Evolutionary conservation across 2,797 vertebrate species (phyloP), one percentile per base, ranked within the genome.

Genomic region (Sternotherus odoratus): DNA sequence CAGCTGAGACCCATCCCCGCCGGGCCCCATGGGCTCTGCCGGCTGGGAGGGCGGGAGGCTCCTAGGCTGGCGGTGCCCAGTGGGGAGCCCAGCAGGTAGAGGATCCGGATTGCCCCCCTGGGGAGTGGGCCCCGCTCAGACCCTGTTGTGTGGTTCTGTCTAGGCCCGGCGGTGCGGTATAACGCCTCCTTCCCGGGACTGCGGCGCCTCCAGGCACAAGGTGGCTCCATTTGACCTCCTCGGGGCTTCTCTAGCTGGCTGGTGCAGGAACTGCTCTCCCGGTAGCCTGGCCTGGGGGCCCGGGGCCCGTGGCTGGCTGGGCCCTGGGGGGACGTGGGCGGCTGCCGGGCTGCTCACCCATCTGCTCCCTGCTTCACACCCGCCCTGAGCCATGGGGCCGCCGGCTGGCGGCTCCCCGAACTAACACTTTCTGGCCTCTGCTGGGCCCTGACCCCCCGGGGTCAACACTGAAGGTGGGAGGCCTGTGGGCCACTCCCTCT

Each of bases 171-270:
- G 30, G 77, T 98, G 89, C 95, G 88, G 95, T 98, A 97, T 98
- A 98, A 98, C 93, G 98, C 98, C 60, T 97, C 98, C 93, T 98
- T 98, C 98, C 96, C 98, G 97, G 98, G 98, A 95, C 49, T 60
- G 82, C 97, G 98, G 97, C 95, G 96, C 86, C 96, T 96, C 95
- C 97, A 95, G 95, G 91, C 95, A 54, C 97, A 98, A 98, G 98
- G 98, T 98, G 97, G 97, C 96, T 33, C 74, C 74, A 2, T n/a
- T 50, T 33, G 33, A 11, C 11, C 21, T 51, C 30, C 30, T n/a
- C 5, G 30, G 72, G 30, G 48, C 48, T 50, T n/a, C 33, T 3
- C 48, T 28, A 21, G n/a, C 12, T 11, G 48, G 30, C 75, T 24
- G 26, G 43, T 15, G 43, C 11, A 4, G 75, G 48, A 33, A 11